Percentiles rank a stretch among this genome's conserved stretches.
phyloP scores from a whole-genome alignment of 2,888 invertebrate species.

The Laspeyria flexula region DNA sequence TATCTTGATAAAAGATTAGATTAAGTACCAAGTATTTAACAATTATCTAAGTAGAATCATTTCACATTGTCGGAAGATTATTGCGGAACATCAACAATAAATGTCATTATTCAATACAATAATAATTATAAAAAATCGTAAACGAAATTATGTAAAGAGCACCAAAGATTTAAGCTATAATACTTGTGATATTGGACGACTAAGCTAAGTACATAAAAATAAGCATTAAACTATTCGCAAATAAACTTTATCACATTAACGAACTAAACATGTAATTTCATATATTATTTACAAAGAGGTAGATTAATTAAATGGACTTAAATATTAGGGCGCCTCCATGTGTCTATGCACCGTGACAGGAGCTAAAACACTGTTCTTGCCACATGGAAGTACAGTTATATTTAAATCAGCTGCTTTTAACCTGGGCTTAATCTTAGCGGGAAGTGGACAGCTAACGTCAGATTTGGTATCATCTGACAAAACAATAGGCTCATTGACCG shows the following conservation, averaged over 20 bases:
- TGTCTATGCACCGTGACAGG: conserved; percentile 96
- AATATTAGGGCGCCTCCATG: conserved; percentile 91
- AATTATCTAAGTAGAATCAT: conserved; percentile 32
- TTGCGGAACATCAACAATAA: conserved; percentile 33
- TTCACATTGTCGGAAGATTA: conserved; percentile 20
- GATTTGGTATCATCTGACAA: conserved; percentile 82
- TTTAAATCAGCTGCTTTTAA: conserved; percentile 74
- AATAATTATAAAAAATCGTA: conserved; percentile 29
- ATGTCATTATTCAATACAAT: conserved; percentile 8
- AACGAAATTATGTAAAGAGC: conserved; percentile 41
- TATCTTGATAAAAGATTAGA: conserved; percentile 42
- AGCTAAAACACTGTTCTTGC: conserved; percentile 89
- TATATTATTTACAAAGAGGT: conserved; percentile 59
- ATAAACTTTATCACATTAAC: conserved; percentile 38
- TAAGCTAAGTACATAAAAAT: conserved; percentile 38
- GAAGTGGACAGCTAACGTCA: conserved; percentile 86
- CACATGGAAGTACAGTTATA: conserved; percentile 83
- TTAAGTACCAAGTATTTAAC: conserved; percentile 39
- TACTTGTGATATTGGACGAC: conserved; percentile 27
- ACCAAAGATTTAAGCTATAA: conserved; percentile 41
- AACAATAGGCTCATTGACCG: conserved; percentile 88
- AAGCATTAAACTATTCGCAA: conserved; percentile 36
- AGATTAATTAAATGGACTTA: conserved; percentile 54
- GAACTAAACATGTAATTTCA: conserved; percentile 32
- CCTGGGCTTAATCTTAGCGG: conserved; percentile 77